These are phyloP conservation scores for Musca domestica DNA, from an alignment of 1,140 invertebrate genomes.

Conservation along the genomic window DNA sequence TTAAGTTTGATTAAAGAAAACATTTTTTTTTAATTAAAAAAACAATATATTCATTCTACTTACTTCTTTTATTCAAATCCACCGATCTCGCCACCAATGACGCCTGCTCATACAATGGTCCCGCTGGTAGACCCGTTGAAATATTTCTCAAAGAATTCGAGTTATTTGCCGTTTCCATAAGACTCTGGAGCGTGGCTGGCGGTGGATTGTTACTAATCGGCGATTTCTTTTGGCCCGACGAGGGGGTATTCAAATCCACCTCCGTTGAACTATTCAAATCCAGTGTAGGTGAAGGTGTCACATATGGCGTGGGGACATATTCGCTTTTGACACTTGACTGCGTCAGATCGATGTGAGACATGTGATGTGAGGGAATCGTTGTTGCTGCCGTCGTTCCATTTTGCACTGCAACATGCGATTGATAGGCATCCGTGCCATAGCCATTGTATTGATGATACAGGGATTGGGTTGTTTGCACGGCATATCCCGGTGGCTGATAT, in stretches of 20 bases:
- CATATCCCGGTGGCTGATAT: conserved; percentile 6
- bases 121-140: conserved; percentile 9
- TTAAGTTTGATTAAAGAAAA: too few species aligned
- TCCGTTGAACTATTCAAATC: conserved; percentile 49
- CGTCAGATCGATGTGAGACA: conserved; percentile 7
- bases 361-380: background rate
- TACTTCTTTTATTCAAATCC: conserved; percentile 20
- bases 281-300: conserved; percentile 48
- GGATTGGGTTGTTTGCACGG: background rate
- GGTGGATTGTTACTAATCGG: background rate
- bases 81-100: background rate
- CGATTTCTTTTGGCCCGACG: conserved; percentile 13
- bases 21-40: too few species aligned
- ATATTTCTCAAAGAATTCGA: conserved; percentile 29
- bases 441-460: conserved; percentile 34
- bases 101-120: background rate
- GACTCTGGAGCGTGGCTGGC: conserved; percentile 27
- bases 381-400: background rate
- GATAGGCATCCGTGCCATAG: conserved; percentile 9
- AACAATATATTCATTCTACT: too few species aligned
- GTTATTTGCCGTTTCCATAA: conserved; percentile 34
- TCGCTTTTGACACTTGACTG: conserved; percentile 40
- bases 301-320: conserved; percentile 49
- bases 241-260: conserved; percentile 35
- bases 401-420: background rate